Percentiles rank a stretch among this genome's conserved stretches.
These are phyloP conservation scores for Drosophila borborema DNA, from an alignment of 2,888 invertebrate genomes.

Conservation along the genomic window DNA sequence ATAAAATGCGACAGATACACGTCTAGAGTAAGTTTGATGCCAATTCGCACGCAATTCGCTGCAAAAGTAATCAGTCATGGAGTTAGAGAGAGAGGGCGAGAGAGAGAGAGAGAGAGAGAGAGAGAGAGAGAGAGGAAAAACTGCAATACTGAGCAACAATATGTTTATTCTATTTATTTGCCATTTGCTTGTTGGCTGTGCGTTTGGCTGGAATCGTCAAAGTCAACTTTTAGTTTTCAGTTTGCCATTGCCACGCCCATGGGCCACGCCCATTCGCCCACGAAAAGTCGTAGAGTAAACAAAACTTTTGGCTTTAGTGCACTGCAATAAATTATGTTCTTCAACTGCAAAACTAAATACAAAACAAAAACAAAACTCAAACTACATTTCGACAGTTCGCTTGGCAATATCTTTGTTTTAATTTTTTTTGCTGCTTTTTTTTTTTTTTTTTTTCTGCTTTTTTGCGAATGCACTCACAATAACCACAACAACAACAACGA, in stretches of 20 bases:
- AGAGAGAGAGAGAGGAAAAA: neutral
- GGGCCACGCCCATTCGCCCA: constrained; percentile 2
- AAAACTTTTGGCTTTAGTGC: constrained; percentile 55
- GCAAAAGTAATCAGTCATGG: constrained; percentile 12
- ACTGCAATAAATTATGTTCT: constrained; percentile 70
- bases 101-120: neutral
- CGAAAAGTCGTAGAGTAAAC: constrained; percentile 48
- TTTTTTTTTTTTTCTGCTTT: constrained; percentile 5
- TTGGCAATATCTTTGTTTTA: constrained; percentile 21
- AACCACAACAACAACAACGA: constrained; percentile 14
- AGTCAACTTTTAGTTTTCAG: constrained; percentile 34
- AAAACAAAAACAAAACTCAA: constrained; percentile 47
- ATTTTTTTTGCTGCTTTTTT: constrained; percentile 11
- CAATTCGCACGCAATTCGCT: constrained; percentile 62
- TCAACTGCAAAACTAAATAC: constrained; percentile 72
- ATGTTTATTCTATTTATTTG: constrained; percentile 50
- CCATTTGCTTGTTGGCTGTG: constrained; percentile 48
- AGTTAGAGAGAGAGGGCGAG: neutral
- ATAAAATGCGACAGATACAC: constrained; percentile 46
- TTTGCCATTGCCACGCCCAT: constrained; percentile 32
- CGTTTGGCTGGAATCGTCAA: constrained; percentile 41
- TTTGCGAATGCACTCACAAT: constrained; percentile 24
- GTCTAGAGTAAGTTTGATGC: constrained; percentile 33
- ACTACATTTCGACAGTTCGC: constrained; percentile 41
- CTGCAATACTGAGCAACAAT: constrained; percentile 17